Evolutionary conservation across 2,113 vertebrate species (phyloP).

Genomic region (Orycteropus afer): DNA sequence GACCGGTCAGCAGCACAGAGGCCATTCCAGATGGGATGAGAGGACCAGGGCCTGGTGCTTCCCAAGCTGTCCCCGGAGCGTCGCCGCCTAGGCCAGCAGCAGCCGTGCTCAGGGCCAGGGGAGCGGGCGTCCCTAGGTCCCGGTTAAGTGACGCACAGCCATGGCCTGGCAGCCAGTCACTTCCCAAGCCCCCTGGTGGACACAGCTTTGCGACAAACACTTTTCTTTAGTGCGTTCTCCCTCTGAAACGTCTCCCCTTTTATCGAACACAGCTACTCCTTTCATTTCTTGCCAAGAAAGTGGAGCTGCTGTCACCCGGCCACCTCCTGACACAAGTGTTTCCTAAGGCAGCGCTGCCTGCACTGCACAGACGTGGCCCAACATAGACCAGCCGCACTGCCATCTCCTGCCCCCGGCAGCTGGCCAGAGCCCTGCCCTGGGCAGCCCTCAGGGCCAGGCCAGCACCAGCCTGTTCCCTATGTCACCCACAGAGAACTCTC

Average conservation of each 20-base stretch:
- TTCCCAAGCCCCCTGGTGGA: neutral
- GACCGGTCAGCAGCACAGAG: fast-evolving
- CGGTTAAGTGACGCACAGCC: fast-evolving
- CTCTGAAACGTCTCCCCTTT: slow-evolving; percentile 52
- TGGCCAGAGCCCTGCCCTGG: fast-evolving
- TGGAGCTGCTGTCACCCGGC: neutral
- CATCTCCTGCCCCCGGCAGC: neutral
- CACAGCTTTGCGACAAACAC: neutral
- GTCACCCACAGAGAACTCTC: fast-evolving
- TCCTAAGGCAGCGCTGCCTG: slow-evolving; percentile 3
- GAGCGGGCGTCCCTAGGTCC: no score
- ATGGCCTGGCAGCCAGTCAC: no score
- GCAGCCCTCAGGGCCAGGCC: neutral
- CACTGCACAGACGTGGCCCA: neutral
- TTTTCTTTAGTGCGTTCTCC: neutral
- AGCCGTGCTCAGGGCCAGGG: neutral
- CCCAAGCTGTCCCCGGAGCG: fast-evolving
- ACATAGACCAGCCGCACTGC: no score
- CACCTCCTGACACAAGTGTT: slow-evolving; percentile 28
- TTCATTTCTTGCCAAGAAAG: slow-evolving; percentile 64
- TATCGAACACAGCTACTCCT: slow-evolving; percentile 51
- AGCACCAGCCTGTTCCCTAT: neutral
- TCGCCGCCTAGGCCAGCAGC: neutral
- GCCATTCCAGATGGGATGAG: fast-evolving
- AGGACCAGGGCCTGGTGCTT: neutral